Conservation (phyloP, 2,797 vertebrate genomes). For the Acanthurus tractus region DNA sequence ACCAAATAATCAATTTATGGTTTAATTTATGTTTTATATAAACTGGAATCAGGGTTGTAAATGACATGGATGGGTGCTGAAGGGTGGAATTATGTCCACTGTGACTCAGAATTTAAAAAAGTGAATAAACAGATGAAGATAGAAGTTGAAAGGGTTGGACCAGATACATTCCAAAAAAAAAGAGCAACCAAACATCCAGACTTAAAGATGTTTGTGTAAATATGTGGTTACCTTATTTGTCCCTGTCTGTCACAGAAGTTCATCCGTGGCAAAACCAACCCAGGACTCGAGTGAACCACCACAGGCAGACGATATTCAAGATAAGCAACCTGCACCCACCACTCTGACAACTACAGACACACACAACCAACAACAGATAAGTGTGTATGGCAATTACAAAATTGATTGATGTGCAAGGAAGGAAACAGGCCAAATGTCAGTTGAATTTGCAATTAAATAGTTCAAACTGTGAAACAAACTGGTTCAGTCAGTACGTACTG, state of each 20-base stretch:
- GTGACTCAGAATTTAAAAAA: background rate
- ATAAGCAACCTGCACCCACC: constrained; percentile 95
- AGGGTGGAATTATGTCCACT: background rate
- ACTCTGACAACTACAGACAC: constrained; percentile 89
- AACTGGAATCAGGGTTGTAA: background rate
- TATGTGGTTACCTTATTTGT: constrained; percentile 88
- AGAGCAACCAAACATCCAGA: too few relatives aligned
- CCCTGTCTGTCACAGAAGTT: constrained; percentile 91
- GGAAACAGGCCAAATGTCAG: background rate
- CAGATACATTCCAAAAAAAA: background rate
- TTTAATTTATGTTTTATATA: too few relatives aligned
- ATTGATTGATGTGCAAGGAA: background rate
- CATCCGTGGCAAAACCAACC: constrained; percentile 91
- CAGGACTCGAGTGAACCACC: constrained; percentile 94
- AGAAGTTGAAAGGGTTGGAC: too few relatives aligned
- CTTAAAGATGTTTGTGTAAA: too few relatives aligned
- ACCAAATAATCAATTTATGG: too few relatives aligned
- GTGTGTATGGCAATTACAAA: background rate
- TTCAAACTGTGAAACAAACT: background rate
- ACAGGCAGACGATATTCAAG: constrained; percentile 93
- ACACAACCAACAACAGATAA: background rate
- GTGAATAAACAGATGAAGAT: background rate
- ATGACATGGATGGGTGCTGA: background rate
- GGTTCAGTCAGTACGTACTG: background rate
- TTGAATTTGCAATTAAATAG: background rate